These are phyloP conservation scores for Holacanthella duospinosa DNA, from an alignment of 2,888 invertebrate species.

Conservation along the genomic window DNA sequence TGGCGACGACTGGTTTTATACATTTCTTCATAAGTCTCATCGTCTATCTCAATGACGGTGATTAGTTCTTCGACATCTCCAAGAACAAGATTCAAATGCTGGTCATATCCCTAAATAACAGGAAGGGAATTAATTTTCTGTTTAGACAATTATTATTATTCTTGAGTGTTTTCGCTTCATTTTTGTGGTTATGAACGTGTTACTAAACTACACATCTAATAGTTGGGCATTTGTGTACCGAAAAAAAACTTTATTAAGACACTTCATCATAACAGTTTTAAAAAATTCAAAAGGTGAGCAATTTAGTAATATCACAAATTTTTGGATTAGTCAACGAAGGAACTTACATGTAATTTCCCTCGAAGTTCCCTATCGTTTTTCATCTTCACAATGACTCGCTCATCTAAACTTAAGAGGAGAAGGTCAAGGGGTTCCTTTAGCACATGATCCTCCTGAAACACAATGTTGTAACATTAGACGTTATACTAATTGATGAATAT, in stretches of 20 bases:
- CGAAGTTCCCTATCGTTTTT: conserved; percentile 93
- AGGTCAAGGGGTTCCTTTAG: conserved; percentile 97
- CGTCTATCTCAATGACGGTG: conserved; percentile 92
- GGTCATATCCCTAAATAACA: conserved; percentile 81
- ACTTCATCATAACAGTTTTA: too few species aligned
- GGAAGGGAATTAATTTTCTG: conserved; percentile 1
- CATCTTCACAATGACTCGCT: conserved; percentile 98
- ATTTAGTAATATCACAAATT: too few species aligned
- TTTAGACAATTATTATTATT: background rate
- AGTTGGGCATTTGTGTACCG: too few species aligned
- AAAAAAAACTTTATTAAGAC: too few species aligned
- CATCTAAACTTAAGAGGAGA: conserved; percentile 91
- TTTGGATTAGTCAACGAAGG: too few species aligned
- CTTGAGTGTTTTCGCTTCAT: too few species aligned
- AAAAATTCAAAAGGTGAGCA: too few species aligned
- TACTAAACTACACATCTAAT: too few species aligned
- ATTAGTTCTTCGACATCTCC: conserved; percentile 97
- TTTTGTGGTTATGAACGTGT: too few species aligned
- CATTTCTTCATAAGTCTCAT: conserved; percentile 97
- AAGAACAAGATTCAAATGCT: conserved; percentile 97
- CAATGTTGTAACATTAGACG: background rate
- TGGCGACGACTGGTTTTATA: conserved; percentile 91
- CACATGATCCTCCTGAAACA: conserved; percentile 46
- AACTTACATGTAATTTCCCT: conserved; percentile 83
- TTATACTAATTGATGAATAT: background rate